These are phyloP conservation scores for Agonopterix heracliana DNA, from an alignment of 2,888 invertebrate species.

Conservation along the genomic window DNA sequence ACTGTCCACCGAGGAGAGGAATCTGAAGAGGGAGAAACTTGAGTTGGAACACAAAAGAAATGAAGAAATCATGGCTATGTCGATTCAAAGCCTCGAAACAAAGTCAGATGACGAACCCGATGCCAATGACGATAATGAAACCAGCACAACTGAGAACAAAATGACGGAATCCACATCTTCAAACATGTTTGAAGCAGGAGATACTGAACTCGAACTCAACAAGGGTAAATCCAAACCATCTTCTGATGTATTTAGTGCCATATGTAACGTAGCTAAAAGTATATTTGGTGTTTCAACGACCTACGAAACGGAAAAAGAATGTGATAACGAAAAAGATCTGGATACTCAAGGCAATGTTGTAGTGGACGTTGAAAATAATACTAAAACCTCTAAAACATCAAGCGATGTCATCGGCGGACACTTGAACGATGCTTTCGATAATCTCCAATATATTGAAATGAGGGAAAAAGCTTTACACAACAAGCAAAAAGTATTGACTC, in stretches of 20 bases:
- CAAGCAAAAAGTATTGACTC: constrained; percentile 69
- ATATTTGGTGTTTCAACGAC: constrained; percentile 43
- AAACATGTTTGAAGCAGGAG: constrained; percentile 11
- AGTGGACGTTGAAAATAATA: constrained; percentile 24
- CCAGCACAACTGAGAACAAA: constrained; percentile 10
- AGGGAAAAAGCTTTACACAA: constrained; percentile 64
- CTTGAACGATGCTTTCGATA: constrained; percentile 39
- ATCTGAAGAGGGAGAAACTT: constrained; percentile 72
- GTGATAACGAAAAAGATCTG: constrained; percentile 49
- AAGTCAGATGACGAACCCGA: constrained; percentile 33
- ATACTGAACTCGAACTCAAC: constrained; percentile 23
- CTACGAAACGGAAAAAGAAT: constrained; percentile 25
- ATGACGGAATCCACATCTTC: constrained; percentile 24
- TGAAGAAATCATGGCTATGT: constrained; percentile 57
- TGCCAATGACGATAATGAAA: background rate
- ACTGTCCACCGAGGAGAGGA: constrained; percentile 69
- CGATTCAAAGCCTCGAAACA: constrained; percentile 42
- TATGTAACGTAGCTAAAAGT: constrained; percentile 55
- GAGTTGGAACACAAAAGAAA: constrained; percentile 59
- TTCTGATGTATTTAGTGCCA: constrained; percentile 44
- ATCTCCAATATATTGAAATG: constrained; percentile 45
- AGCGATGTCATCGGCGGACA: constrained; percentile 50
- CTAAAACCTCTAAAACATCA: constrained; percentile 36
- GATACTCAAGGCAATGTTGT: constrained; percentile 57
- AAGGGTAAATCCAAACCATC: constrained; percentile 33